These are phyloP conservation scores for Carassius gibelio DNA, from an alignment of 2,113 vertebrate species.

Conservation along the genomic window DNA sequence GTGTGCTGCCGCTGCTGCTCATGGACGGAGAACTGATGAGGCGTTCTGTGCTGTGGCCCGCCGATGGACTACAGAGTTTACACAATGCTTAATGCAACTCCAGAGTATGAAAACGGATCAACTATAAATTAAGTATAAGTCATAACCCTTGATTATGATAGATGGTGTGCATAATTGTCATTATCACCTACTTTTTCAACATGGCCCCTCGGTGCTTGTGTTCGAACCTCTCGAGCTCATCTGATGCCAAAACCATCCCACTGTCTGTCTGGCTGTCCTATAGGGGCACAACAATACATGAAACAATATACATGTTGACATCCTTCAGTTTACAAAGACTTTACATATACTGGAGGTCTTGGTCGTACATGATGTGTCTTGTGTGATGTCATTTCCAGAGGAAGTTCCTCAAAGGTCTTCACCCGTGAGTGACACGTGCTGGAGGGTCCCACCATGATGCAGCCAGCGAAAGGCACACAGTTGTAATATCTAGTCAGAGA, in stretches of 20 bases:
- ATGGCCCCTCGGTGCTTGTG: conserved; percentile 81
- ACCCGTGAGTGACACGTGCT: conserved; percentile 83
- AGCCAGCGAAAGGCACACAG: conserved; percentile 89
- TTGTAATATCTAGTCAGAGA: conserved; percentile 88
- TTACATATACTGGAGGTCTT: neutral
- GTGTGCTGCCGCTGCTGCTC: conserved; percentile 69
- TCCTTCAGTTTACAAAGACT: neutral
- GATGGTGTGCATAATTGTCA: neutral
- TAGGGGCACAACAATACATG: neutral
- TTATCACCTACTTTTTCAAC: conserved; percentile 72
- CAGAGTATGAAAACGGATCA: neutral
- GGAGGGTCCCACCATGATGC: conserved; percentile 81
- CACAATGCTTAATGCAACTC: neutral
- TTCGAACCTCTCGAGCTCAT: conserved; percentile 94
- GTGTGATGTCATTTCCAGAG: conserved; percentile 83
- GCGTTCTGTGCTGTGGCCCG: conserved; percentile 74
- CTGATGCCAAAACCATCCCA: conserved; percentile 97
- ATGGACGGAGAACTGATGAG: conserved; percentile 67
- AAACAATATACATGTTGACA: neutral
- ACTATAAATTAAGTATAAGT: neutral
- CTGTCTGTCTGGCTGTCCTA: conserved; percentile 92
- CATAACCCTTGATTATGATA: too few relatives aligned
- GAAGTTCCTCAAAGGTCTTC: conserved; percentile 93
- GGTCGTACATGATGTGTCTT: conserved; percentile 83
- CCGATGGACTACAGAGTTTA: conserved; percentile 64